Evolutionary conservation across 2,113 vertebrate species (phyloP).

Genomic region (Pteropus alecto): DNA sequence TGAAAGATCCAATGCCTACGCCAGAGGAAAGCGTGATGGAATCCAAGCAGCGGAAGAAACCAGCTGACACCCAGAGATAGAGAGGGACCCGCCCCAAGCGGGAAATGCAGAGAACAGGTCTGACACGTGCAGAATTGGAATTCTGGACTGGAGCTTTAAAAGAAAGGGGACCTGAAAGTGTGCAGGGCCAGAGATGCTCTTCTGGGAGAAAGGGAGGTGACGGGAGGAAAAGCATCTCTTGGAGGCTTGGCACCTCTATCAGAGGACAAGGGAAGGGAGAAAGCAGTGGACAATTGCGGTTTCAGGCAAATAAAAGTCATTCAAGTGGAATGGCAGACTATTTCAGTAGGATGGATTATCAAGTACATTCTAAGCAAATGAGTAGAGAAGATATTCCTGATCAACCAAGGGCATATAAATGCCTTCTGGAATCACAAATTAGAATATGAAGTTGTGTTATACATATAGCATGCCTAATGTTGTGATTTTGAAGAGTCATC

Average conservation of each 20-base stretch:
- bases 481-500: not conserved
- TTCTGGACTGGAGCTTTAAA: not conserved
- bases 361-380: not conserved
- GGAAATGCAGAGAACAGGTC: not conserved
- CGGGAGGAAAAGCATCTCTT: not conserved
- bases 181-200: not conserved
- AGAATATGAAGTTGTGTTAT: no score
- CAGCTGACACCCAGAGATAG: not conserved
- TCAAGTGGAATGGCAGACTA: not conserved
- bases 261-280: not conserved
- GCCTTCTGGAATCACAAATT: no score
- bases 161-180: not conserved
- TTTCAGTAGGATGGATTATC: not conserved
- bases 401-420: not conserved
- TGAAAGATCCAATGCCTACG: not conserved
- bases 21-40: not conserved
- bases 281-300: fast-evolving
- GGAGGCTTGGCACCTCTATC: not conserved
- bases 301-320: not conserved
- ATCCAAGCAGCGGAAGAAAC: not conserved
- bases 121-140: not conserved
- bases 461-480: fast-evolving
- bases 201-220: not conserved
- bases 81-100: not conserved
- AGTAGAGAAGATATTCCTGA: not conserved